Conservation (phyloP, 2,888 invertebrate species). For the Calameuta idolon region DNA sequence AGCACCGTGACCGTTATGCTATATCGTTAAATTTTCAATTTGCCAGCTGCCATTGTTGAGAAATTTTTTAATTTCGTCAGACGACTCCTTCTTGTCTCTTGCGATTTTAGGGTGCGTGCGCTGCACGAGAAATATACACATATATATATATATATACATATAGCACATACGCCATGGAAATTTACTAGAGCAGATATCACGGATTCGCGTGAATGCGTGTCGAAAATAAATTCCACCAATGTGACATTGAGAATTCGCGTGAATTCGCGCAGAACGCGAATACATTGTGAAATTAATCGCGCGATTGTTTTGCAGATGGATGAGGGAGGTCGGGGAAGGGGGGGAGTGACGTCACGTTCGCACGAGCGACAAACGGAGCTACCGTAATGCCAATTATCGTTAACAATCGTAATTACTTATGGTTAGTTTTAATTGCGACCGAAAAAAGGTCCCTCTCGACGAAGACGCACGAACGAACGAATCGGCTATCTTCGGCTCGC, state of each 20-base stretch:
- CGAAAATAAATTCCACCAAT: too few species aligned
- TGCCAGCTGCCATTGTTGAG: slow-evolving; percentile 21
- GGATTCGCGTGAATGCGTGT: too few species aligned
- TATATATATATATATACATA: too few species aligned
- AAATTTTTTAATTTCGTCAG: slow-evolving; percentile 30
- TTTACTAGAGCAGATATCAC: too few species aligned
- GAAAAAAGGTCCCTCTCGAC: slow-evolving; percentile 30
- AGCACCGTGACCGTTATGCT: slow-evolving; percentile 22
- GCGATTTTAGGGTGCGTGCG: too few species aligned
- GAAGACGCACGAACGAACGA: not conserved
- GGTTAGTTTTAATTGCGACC: slow-evolving; percentile 52
- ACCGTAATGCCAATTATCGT: slow-evolving; percentile 53
- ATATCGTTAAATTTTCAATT: slow-evolving; percentile 50
- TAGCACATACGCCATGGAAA: too few species aligned
- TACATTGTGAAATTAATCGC: slow-evolving; percentile 26
- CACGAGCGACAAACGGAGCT: slow-evolving; percentile 34
- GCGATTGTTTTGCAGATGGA: slow-evolving; percentile 32
- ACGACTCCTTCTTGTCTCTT: too few species aligned
- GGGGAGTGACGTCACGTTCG: slow-evolving; percentile 31
- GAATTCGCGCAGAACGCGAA: not conserved
- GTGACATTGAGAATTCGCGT: too few species aligned
- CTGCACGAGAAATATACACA: not conserved
- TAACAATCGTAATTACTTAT: slow-evolving; percentile 51
- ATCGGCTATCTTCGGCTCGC: not conserved
- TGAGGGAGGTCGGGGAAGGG: slow-evolving; percentile 1